Evolutionary conservation across 2,113 vertebrate species (phyloP), one percentile per base, ranked within the genome.

Genomic region (Erpornis zantholeuca): DNA sequence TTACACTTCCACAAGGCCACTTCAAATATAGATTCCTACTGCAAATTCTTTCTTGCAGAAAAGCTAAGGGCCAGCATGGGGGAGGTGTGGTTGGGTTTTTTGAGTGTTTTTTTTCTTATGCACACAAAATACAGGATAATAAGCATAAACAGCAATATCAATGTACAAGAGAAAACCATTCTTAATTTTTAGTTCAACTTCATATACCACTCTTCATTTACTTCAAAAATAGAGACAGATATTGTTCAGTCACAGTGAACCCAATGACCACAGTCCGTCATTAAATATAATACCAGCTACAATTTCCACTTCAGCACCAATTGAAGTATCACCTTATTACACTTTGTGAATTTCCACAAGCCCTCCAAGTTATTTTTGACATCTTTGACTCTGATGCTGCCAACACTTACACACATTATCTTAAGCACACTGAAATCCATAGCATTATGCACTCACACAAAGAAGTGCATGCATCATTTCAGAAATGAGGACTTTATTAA

Each of bases 321-420:
- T 5, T 80, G 86, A 96, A 96, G 50, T 56, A 95, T 96, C 88
- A 94, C 88, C 96, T 96, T 96, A 95, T 96, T 95, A 96, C 76
- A 96, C 88, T 95, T 92, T 53, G 83, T 91, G 82, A 96, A 93
- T 96, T 96, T 96, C 90, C 92, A 92, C 86, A 95, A 96, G 91
- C 94, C 92, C 92, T 96, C n/a, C 60, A 95, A 97, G 95, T 94
- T 97, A 95, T 94, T 96, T 96, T 88, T 96, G 92, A 95, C 19
- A 11, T 96, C 90, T 95, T 94, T 86, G 71, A 91, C 75, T 92
- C 79, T 66, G 90, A 95, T 90, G 80, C 94, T 96, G 90, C 88
- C 93, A 96, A 96, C 92, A 81, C 85, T 94, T 92, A 78, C 68
- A 80, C 38, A 77, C 68, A 81, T 92, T 95, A 95, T 88, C 88